Base-by-base conservation (phyloP, 2,113 vertebrate species). In the Amia ocellicauda region DNA sequence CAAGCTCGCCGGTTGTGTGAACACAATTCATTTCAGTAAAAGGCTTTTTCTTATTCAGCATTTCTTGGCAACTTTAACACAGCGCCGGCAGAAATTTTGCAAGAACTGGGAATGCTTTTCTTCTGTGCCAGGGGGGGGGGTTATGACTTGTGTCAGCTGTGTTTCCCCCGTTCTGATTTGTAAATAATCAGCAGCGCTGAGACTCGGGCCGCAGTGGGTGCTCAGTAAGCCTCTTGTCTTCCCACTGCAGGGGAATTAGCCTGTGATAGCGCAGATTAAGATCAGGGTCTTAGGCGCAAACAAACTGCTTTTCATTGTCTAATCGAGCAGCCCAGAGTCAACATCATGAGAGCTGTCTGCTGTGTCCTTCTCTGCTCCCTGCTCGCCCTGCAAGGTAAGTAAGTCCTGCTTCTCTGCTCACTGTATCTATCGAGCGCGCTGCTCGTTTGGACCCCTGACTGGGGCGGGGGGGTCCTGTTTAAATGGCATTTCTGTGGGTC, bases 221-320 rank as follows among this genome's bases (percentile, higher is more conserved):
- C 77, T 63, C 75, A 78, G 71, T 89, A 76, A 90, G 88, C 87
- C 88, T 54, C 7, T 41, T 58, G 67, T 80, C 72, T 65, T 77
- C 77, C 63, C 63, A 81, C n/a, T 64, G 69, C 76, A 36, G 72
- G 43, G 80, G 82, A 85, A 88, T 89, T 86, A 73, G 71, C 70
- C 69, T 85, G 78, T 69, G 66, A 75, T 80, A 73, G 71, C 60
- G 10, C 49, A 84, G 85, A 91, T 83, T 86, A 86, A 83, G 80
- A 73, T 88, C 80, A 78, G 65, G 64, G 72, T 74, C 88, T 86
- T 82, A 70, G 73, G 72, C 78, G 73, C 85, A 85, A 89, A 86
- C 87, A 90, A 79, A 58, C 74, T 79, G 74, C 74, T 87, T 86
- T 87, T 80, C 75, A 70, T 78, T 74, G 78, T 66, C 71, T 72